These are phyloP conservation scores for Lanistes nyassanus DNA, from an alignment of 1,140 invertebrate species.

Conservation along the genomic window DNA sequence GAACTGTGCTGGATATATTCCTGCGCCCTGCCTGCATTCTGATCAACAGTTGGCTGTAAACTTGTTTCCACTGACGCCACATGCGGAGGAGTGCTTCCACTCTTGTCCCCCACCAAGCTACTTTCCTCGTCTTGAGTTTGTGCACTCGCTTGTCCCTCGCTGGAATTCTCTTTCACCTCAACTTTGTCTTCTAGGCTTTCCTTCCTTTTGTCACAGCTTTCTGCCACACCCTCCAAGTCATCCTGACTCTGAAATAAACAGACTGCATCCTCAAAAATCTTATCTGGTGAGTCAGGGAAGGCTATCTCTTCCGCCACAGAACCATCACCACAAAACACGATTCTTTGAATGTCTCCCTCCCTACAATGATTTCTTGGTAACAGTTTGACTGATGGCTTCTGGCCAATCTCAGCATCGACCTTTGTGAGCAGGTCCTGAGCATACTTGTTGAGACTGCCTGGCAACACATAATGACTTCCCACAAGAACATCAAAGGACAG, in stretches of 20 bases:
- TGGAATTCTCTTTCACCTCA: no score
- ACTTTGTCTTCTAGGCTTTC: no score
- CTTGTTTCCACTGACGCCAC: no score
- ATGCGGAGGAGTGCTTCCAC: no score
- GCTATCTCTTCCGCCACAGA: neutral
- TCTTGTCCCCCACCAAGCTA: no score
- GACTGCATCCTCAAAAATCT: neutral
- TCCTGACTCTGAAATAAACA: neutral
- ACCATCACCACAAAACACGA: constrained; percentile 7
- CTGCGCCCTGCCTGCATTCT: no score
- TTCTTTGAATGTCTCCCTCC: neutral
- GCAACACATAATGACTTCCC: constrained; percentile 30
- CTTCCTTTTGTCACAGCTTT: neutral
- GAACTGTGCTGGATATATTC: no score
- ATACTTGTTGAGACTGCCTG: constrained; percentile 25
- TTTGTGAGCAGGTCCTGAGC: constrained; percentile 24
- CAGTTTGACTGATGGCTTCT: constrained; percentile 3
- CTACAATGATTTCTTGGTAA: no score
- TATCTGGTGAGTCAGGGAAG: constrained; percentile 1
- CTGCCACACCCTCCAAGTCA: neutral
- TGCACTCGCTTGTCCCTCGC: no score
- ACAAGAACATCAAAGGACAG: constrained; percentile 44
- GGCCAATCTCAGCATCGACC: constrained; percentile 32
- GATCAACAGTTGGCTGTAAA: no score
- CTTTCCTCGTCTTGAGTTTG: no score